These are phyloP conservation scores for Heliconius ismenius DNA, from an alignment of 2,888 invertebrate species.

Conservation along the genomic window DNA sequence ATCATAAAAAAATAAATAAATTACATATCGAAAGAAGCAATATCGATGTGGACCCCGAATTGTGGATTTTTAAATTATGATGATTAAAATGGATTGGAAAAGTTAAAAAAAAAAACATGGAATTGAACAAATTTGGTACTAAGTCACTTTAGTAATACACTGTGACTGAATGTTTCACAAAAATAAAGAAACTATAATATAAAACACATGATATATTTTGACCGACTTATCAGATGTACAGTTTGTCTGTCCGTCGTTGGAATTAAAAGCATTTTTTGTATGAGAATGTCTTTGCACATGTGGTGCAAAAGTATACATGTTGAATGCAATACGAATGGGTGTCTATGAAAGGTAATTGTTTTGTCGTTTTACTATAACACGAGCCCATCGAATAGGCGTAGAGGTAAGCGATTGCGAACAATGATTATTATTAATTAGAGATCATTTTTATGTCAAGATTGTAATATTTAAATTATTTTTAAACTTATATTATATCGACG, in stretches of 20 bases:
- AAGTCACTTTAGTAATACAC: not conserved
- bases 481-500: not conserved
- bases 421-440: not conserved
- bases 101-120: not conserved
- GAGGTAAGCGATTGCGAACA: slow-evolving; percentile 19
- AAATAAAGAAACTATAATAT: not conserved
- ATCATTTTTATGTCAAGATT: slow-evolving; percentile 3
- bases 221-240: not conserved
- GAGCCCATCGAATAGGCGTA: slow-evolving; percentile 77
- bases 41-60: not conserved
- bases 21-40: not conserved
- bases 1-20: not conserved
- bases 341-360: slow-evolving; percentile 51
- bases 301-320: slow-evolving; percentile 28
- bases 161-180: not conserved
- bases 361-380: slow-evolving; percentile 57
- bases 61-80: not conserved
- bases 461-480: slow-evolving; percentile 8
- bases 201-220: not conserved
- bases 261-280: slow-evolving; percentile 15
- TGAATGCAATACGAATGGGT: slow-evolving; percentile 41
- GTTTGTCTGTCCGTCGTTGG: not conserved
- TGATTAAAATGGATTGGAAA: slow-evolving; percentile 2
- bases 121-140: not conserved
- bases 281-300: slow-evolving; percentile 18